These are phyloP conservation scores for Sebastes glaucus DNA, from an alignment of 2,797 vertebrate genomes.

Conservation along the genomic window DNA sequence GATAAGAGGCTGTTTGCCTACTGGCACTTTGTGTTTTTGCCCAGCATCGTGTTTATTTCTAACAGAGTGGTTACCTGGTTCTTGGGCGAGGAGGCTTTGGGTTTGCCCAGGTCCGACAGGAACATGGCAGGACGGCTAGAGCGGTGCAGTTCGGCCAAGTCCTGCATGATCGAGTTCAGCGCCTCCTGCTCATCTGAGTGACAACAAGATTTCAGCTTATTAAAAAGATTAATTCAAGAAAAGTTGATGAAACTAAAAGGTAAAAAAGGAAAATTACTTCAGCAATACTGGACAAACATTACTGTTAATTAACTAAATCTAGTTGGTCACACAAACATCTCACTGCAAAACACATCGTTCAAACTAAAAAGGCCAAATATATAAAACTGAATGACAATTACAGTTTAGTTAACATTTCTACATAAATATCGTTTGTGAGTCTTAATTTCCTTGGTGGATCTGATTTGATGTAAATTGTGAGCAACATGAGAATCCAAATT, in stretches of 20 bases:
- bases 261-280: not conserved
- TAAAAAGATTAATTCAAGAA: not conserved
- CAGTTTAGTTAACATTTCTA: not conserved
- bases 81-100: slow-evolving; percentile 93
- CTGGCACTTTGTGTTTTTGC: not conserved
- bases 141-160: slow-evolving; percentile 96
- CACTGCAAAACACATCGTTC: not conserved
- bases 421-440: not conserved
- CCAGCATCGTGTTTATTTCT: not conserved
- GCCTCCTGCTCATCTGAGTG: slow-evolving; percentile 94
- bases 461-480: not conserved
- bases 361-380: not conserved
- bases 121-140: slow-evolving; percentile 91
- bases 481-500: not conserved
- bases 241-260: not conserved
- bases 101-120: slow-evolving; percentile 89
- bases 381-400: not conserved
- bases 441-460: not conserved
- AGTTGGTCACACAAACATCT: not conserved
- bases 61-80: slow-evolving; percentile 86
- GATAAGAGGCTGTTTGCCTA: not conserved
- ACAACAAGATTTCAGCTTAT: not conserved
- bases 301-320: too few species aligned
- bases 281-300: too few species aligned
- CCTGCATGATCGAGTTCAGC: slow-evolving; percentile 99